Conservation (phyloP, 2,888 invertebrate species). For the Lampropteryx suffumata region DNA sequence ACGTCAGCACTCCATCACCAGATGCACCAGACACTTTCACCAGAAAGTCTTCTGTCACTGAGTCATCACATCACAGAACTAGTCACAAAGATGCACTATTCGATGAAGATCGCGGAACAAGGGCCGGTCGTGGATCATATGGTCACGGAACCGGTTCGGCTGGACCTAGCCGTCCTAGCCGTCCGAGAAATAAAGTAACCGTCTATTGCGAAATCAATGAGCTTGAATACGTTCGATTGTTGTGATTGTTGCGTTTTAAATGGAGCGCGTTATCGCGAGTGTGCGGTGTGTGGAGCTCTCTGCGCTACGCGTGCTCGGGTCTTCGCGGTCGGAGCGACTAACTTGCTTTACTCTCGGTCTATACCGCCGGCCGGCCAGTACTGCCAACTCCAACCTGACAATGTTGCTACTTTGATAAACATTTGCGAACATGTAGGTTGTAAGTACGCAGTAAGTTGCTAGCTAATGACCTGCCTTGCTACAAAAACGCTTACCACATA, state of each 20-base stretch:
- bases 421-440: too few relatives aligned
- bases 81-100: constrained; percentile 56
- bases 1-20: constrained; percentile 66
- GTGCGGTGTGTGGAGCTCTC: constrained; percentile 35
- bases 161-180: constrained; percentile 34
- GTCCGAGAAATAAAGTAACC: constrained; percentile 31
- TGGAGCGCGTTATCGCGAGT: constrained; percentile 67
- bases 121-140: constrained; percentile 62
- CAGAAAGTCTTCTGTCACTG: constrained; percentile 64
- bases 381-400: neutral
- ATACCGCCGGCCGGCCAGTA: constrained; percentile 1
- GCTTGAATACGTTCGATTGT: constrained; percentile 52
- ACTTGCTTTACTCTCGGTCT: constrained; percentile 21
- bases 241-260: constrained; percentile 64
- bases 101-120: constrained; percentile 58
- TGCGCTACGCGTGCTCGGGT: constrained; percentile 64
- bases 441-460: too few relatives aligned
- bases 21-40: constrained; percentile 55
- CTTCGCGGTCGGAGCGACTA: constrained; percentile 71
- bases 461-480: too few relatives aligned
- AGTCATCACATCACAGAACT: constrained; percentile 54
- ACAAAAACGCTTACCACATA: too few relatives aligned
- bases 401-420: neutral
- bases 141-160: constrained; percentile 65
- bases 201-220: constrained; percentile 34